These are phyloP conservation scores for Sebastes minor DNA, from an alignment of 2,797 vertebrate genomes.

Conservation along the genomic window DNA sequence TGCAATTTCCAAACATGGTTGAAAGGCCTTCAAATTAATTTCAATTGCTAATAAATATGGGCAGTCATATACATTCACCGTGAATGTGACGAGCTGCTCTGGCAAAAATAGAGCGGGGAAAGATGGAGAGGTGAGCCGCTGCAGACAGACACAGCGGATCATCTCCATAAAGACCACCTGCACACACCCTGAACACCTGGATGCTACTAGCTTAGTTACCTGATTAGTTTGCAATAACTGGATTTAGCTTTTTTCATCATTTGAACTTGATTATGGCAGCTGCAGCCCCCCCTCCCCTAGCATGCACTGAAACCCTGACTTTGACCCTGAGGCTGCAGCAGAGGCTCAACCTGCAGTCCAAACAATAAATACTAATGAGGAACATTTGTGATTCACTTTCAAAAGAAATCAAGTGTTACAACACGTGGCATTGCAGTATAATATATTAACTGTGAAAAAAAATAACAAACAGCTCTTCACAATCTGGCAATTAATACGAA, in stretches of 20 bases:
- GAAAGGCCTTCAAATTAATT: neutral
- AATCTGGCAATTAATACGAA: slow-evolving; percentile 93
- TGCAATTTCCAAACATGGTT: neutral
- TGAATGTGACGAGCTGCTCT: neutral
- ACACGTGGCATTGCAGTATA: slow-evolving; percentile 89
- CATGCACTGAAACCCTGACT: neutral
- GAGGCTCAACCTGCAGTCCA: slow-evolving; percentile 87
- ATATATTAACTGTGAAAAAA: slow-evolving; percentile 92
- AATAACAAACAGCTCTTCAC: slow-evolving; percentile 84
- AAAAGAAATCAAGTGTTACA: slow-evolving; percentile 85
- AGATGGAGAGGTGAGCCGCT: neutral
- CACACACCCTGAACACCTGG: neutral
- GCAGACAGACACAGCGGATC: too few relatives aligned
- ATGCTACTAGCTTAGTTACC: neutral
- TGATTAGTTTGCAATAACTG: neutral
- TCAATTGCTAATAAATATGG: neutral
- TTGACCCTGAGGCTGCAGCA: slow-evolving; percentile 13
- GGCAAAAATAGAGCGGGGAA: neutral
- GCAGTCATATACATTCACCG: neutral
- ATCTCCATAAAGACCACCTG: neutral
- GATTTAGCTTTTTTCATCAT: neutral
- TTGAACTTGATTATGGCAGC: neutral
- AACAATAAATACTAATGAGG: slow-evolving; percentile 89
- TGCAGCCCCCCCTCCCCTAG: neutral
- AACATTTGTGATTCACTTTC: slow-evolving; percentile 82